A percentile compares a stretch with the other conserved stretches of the same genome.
Evolutionary conservation across 2,797 vertebrate genomes (phyloP).

Genomic region (Myripristis murdjan): DNA sequence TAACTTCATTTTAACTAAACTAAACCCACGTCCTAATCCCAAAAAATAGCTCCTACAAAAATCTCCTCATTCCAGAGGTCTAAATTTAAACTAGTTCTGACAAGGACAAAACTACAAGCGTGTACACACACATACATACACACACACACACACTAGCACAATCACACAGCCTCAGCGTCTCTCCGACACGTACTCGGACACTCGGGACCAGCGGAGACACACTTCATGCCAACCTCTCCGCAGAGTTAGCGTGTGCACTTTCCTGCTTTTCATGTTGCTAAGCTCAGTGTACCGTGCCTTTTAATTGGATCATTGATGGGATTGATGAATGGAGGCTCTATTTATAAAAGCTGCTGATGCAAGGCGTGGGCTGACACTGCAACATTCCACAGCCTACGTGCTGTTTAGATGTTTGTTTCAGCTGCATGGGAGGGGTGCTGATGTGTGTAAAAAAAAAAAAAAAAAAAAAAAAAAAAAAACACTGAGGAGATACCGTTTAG

Average conservation of each 20-base stretch:
- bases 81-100: no score
- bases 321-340: constrained; percentile 46
- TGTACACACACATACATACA: constrained; percentile 2
- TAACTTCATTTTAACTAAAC: no score
- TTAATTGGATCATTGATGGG: constrained; percentile 51
- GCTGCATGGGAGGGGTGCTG: neutral
- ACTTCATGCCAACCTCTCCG: no score
- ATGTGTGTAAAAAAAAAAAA: no score
- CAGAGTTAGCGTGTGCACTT: constrained; percentile 4
- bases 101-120: no score
- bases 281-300: constrained; percentile 24
- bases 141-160: neutral
- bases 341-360: constrained; percentile 45
- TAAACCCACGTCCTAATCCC: no score
- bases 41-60: no score
- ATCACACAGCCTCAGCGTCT: no score
- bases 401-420: neutral
- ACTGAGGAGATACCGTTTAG: neutral
- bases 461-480: no score
- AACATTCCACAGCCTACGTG: neutral
- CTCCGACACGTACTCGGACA: no score
- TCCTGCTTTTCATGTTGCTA: constrained; percentile 10
- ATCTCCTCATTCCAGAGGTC: no score
- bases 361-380: constrained; percentile 1
- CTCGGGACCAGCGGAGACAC: no score